Conservation (phyloP, 2,888 invertebrate genomes). For the Platycnemis pennipes region DNA sequence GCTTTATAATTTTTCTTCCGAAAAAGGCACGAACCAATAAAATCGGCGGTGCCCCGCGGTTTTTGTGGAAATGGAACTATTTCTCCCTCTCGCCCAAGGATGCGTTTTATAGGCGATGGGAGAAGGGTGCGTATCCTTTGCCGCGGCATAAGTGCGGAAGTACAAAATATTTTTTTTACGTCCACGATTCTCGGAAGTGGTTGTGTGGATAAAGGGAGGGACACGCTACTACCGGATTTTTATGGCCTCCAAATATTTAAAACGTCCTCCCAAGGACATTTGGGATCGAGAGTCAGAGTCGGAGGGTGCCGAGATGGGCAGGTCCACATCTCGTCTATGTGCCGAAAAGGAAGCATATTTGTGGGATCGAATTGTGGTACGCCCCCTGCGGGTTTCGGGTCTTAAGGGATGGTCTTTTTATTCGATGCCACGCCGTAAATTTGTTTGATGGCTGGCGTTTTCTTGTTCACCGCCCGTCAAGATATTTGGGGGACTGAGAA, state of each 20-base stretch:
- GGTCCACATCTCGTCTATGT: not conserved
- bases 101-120: not conserved
- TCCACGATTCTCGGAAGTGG: conserved; percentile 44
- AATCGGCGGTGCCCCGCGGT: not conserved
- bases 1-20: not conserved
- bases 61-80: not conserved
- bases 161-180: conserved; percentile 64
- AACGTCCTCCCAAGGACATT: conserved; percentile 4
- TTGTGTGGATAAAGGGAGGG: not conserved
- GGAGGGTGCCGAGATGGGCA: not conserved
- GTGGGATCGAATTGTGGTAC: conserved; percentile 17
- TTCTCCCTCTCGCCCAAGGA: not conserved
- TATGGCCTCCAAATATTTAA: conserved; percentile 39
- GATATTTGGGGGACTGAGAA: not conserved
- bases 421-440: conserved; percentile 39
- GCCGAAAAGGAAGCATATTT: conserved; percentile 47
- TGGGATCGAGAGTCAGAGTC: not conserved
- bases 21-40: not conserved
- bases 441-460: conserved; percentile 30
- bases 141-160: not conserved
- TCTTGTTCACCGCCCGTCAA: not conserved
- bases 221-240: not conserved
- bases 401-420: not conserved
- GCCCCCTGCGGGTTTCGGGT: not conserved
- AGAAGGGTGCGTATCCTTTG: not conserved